These are phyloP conservation scores for Tragelaphus strepsiceros DNA, from an alignment of 2,113 vertebrate species.

Conservation along the genomic window DNA sequence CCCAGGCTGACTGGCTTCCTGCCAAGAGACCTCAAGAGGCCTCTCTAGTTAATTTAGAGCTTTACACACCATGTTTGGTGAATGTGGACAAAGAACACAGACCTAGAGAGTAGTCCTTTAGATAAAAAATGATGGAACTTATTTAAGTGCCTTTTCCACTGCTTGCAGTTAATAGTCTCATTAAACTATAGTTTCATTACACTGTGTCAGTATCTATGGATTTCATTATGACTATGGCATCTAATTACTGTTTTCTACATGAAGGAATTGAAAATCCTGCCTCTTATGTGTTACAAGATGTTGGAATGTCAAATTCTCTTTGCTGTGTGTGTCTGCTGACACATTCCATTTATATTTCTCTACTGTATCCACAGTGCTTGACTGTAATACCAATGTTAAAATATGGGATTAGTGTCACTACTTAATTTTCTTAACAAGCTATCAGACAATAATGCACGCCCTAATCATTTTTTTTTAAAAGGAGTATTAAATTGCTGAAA, in stretches of 20 bases:
- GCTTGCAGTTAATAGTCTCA: neutral
- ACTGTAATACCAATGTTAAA: constrained; percentile 43
- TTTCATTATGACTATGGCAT: constrained; percentile 20
- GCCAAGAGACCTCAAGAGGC: neutral
- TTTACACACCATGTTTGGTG: neutral
- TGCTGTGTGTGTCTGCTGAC: neutral
- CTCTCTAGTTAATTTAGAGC: neutral
- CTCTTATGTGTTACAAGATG: neutral
- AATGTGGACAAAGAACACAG: neutral
- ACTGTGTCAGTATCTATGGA: constrained; percentile 44
- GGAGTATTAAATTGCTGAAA: constrained; percentile 10
- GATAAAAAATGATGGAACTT: neutral
- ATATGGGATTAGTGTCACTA: neutral
- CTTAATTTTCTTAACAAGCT: constrained; percentile 52
- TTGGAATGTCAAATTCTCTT: neutral
- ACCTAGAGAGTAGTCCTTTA: neutral
- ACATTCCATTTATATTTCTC: constrained; percentile 14
- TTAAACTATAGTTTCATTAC: constrained; percentile 18
- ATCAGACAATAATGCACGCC: neutral
- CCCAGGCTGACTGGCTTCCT: neutral
- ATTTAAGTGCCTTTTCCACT: constrained; percentile 21
- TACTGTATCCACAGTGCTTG: neutral
- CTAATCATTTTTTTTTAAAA: neutral
- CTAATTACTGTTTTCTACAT: constrained; percentile 45
- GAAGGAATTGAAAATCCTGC: constrained; percentile 6